Conservation (phyloP, 1,140 invertebrate genomes). For the Drepana arcuata region DNA sequence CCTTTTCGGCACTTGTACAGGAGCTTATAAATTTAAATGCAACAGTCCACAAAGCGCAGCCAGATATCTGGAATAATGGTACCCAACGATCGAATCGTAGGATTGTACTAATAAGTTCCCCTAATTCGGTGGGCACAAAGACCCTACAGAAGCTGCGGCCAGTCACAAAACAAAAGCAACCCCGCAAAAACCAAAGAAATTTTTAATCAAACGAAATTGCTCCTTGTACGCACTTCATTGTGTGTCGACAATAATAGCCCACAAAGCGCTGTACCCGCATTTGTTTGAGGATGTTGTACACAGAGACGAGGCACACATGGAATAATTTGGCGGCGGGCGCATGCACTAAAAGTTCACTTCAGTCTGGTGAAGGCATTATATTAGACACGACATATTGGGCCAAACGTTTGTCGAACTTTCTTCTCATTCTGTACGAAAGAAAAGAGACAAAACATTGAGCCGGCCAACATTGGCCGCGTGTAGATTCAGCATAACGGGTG, state of each 20-base stretch:
- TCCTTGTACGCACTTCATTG: slow-evolving; percentile 47
- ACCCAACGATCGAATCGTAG: slow-evolving; percentile 17
- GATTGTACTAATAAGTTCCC: slow-evolving; percentile 36
- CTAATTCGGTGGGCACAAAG: slow-evolving; percentile 33
- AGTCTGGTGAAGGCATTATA: no score
- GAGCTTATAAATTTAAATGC: no score
- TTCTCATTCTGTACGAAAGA: not conserved
- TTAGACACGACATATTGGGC: no score
- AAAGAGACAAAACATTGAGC: slow-evolving; percentile 8
- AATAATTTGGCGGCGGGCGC: slow-evolving; percentile 13
- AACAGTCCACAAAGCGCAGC: no score
- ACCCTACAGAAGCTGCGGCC: slow-evolving; percentile 23
- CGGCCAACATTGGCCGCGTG: slow-evolving; percentile 5
- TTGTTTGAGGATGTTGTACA: slow-evolving; percentile 15
- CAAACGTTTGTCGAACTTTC: slow-evolving; percentile 4
- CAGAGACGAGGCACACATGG: slow-evolving; percentile 25
- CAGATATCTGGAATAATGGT: no score
- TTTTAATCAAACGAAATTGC: slow-evolving; percentile 50
- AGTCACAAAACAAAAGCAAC: slow-evolving; percentile 29
- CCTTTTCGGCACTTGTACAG: not conserved
- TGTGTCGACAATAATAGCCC: slow-evolving; percentile 55
- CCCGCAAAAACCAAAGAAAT: slow-evolving; percentile 38
- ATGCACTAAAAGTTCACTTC: slow-evolving; percentile 27
- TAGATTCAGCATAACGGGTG: slow-evolving; percentile 11
- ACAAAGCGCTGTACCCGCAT: slow-evolving; percentile 34